phyloP scores from a whole-genome alignment of 1,140 invertebrate species.

The Drosophila parabipectinata region DNA sequence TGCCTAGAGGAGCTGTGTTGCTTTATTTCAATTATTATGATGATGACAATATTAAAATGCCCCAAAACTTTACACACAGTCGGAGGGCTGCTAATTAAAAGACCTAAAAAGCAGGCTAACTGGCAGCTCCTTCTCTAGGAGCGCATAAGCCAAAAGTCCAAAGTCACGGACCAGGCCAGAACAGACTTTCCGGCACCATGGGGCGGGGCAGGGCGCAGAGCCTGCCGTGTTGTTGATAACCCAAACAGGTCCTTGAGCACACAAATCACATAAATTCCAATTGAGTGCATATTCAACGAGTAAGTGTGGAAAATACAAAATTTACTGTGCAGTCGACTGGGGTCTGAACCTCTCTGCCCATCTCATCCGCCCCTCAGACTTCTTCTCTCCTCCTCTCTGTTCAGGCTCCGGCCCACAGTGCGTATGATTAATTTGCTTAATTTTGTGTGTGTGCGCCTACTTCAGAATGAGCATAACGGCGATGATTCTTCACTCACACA shows the following conservation, averaged over 20 bases:
- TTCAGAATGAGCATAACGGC: not conserved
- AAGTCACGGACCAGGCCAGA: conserved; percentile 55
- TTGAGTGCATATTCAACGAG: conserved; percentile 81
- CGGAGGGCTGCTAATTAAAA: conserved; percentile 68
- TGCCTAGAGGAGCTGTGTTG: conserved; percentile 39
- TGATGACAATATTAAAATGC: conserved; percentile 76
- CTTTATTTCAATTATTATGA: conserved; percentile 77
- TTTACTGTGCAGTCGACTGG: conserved; percentile 71
- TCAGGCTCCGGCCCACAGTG: conserved; percentile 36
- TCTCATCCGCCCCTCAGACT: not conserved
- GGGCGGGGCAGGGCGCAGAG: conserved; percentile 14
- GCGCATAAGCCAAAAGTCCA: conserved; percentile 69
- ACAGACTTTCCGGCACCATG: conserved; percentile 5
- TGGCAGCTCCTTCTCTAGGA: conserved; percentile 15
- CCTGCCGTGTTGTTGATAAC: conserved; percentile 79
- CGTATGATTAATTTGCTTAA: conserved; percentile 77
- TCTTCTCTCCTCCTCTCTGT: not conserved
- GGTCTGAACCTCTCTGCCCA: conserved; percentile 2
- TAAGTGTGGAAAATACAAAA: conserved; percentile 70
- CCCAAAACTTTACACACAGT: conserved; percentile 50
- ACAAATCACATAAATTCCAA: conserved; percentile 84
- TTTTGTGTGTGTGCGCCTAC: conserved; percentile 30
- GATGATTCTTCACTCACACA: conserved; percentile 6
- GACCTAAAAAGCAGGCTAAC: conserved; percentile 43
- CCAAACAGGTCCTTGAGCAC: conserved; percentile 79